These are phyloP conservation scores for Philereme vetulata DNA, from an alignment of 2,888 invertebrate species.

Conservation along the genomic window DNA sequence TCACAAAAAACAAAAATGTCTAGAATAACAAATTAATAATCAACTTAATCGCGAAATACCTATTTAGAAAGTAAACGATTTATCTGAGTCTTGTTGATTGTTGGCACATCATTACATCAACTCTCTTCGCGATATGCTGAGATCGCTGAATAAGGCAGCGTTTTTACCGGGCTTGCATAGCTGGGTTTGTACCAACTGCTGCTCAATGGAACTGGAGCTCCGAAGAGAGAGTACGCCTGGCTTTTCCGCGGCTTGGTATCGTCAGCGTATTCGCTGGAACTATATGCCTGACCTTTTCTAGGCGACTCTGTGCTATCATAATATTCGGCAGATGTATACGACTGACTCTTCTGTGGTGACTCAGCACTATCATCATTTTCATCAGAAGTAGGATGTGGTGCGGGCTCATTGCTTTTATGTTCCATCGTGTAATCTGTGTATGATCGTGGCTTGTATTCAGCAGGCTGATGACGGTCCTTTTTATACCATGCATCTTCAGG, in stretches of 20 bases:
- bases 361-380: slow-evolving; percentile 21
- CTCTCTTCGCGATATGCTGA: slow-evolving; percentile 19
- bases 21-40: too few relatives aligned
- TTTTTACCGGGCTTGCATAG: slow-evolving; percentile 7
- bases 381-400: slow-evolving; percentile 2
- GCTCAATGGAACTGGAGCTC: slow-evolving; percentile 43
- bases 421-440: slow-evolving; percentile 29
- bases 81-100: too few relatives aligned
- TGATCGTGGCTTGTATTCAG: slow-evolving; percentile 32
- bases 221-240: slow-evolving; percentile 38
- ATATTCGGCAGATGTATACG: slow-evolving; percentile 9
- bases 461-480: slow-evolving; percentile 35
- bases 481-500: slow-evolving; percentile 37
- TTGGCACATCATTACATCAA: neutral
- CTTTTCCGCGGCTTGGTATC: slow-evolving; percentile 23
- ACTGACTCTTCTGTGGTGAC: slow-evolving; percentile 6
- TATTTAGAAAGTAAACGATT: too few relatives aligned
- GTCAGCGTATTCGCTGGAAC: neutral
- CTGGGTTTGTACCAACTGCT: slow-evolving; percentile 44
- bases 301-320: slow-evolving; percentile 10
- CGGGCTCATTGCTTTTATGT: slow-evolving; percentile 20
- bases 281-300: slow-evolving; percentile 1
- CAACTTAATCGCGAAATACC: too few relatives aligned
- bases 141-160: slow-evolving; percentile 7
- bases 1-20: too few relatives aligned